Evolutionary conservation across 1,140 invertebrate genomes (phyloP).

Genomic region (Hetaerina americana): DNA sequence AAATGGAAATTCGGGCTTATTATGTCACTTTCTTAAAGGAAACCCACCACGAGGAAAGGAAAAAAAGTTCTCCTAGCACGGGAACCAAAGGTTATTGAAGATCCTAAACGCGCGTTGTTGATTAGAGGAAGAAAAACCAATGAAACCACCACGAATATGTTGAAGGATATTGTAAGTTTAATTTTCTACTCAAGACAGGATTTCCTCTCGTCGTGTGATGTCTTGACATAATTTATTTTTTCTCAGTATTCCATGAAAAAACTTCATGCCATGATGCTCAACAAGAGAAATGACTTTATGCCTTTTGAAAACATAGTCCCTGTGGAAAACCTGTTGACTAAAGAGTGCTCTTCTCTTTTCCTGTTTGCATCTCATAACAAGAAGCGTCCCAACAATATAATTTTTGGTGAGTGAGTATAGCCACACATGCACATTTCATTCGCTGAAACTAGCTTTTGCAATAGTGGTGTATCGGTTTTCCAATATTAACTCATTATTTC

Average conservation of each 20-base stretch:
- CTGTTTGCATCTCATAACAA: conserved; percentile 82
- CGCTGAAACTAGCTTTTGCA: neutral
- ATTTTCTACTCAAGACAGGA: conserved; percentile 6
- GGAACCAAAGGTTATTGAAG: conserved; percentile 82
- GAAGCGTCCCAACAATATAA: conserved; percentile 86
- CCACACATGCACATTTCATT: neutral
- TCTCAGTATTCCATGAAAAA: conserved; percentile 68
- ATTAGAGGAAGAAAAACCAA: conserved; percentile 76
- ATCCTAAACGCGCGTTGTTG: conserved; percentile 71
- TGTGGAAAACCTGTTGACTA: conserved; percentile 73
- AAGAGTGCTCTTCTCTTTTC: conserved; percentile 81
- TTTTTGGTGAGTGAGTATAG: conserved; percentile 47
- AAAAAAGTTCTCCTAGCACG: conserved; percentile 68
- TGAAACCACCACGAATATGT: conserved; percentile 50
- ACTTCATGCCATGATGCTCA: conserved; percentile 61
- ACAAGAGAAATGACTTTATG: conserved; percentile 68
- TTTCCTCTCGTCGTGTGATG: conserved; percentile 4
- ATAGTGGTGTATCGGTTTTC: neutral
- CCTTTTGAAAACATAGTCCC: conserved; percentile 73
- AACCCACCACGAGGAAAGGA: conserved; percentile 77
- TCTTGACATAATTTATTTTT: conserved; percentile 19
- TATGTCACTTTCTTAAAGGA: conserved; percentile 40
- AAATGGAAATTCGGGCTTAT: neutral
- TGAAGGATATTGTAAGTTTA: conserved; percentile 74
- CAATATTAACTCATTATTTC: neutral